Conservation (phyloP, 1,140 invertebrate species). For the Drosophila tristis region DNA sequence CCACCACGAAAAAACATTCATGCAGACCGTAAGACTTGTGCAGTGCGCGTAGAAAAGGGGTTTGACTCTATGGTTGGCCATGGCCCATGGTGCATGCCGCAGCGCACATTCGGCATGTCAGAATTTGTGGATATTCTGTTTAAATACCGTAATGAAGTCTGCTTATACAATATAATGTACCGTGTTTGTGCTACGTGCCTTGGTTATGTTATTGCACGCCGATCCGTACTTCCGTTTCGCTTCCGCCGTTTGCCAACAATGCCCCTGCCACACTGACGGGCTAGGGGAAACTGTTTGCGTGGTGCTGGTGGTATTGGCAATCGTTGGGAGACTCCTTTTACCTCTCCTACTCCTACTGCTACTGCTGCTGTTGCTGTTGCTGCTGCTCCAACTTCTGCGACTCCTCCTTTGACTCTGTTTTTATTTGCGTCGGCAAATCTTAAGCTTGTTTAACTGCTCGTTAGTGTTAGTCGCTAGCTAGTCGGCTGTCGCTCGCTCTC, state of each 20-base stretch:
- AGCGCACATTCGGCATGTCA: slow-evolving; percentile 67
- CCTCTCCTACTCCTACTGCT: too few relatives aligned
- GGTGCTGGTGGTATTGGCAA: neutral
- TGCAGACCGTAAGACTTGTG: too few relatives aligned
- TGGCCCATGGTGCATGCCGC: slow-evolving; percentile 41
- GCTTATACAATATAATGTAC: slow-evolving; percentile 84
- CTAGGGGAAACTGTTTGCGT: slow-evolving; percentile 4
- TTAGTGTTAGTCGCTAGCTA: slow-evolving; percentile 74
- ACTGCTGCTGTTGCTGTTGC: neutral
- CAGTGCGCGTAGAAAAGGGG: too few relatives aligned
- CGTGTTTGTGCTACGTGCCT: slow-evolving; percentile 83
- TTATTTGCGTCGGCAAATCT: slow-evolving; percentile 81
- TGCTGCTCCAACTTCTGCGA: neutral
- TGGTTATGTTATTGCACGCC: slow-evolving; percentile 81
- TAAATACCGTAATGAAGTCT: slow-evolving; percentile 84
- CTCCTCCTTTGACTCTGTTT: slow-evolving; percentile 54
- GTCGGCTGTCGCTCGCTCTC: slow-evolving; percentile 24
- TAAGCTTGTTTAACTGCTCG: slow-evolving; percentile 83
- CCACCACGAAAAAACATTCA: neutral
- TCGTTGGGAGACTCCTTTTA: too few relatives aligned
- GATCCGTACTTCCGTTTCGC: slow-evolving; percentile 65
- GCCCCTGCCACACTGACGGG: neutral
- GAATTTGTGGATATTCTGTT: slow-evolving; percentile 83
- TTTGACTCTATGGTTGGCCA: too few relatives aligned
- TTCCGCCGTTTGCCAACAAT: slow-evolving; percentile 39